phyloP scores from a whole-genome alignment of 2,797 vertebrate genomes.

The Chaunax sp. region DNA sequence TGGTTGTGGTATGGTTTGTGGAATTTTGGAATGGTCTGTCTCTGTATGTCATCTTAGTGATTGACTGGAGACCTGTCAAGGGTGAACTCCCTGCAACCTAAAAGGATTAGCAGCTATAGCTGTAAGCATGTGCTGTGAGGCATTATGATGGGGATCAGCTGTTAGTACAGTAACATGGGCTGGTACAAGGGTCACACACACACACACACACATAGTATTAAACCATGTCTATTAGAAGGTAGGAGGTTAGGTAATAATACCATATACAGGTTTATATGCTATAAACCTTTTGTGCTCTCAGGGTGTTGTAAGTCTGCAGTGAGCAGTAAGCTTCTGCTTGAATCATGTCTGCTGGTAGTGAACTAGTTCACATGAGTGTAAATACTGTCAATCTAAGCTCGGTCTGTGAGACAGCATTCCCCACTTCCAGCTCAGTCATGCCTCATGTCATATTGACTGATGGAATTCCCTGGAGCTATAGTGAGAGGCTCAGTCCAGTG shows the following conservation, averaged over 20 bases:
- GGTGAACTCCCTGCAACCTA: conserved; percentile 8
- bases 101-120: conserved; percentile 40
- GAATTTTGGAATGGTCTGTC: too few species aligned
- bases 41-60: conserved; percentile 11
- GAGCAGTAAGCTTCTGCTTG: conserved; percentile 41
- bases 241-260: conserved; percentile 14
- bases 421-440: conserved; percentile 78
- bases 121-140: conserved; percentile 64
- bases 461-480: conserved; percentile 77
- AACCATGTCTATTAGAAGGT: conserved; percentile 29
- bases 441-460: conserved; percentile 79
- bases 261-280: conserved; percentile 15
- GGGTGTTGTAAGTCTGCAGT: conserved; percentile 36
- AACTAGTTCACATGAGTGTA: conserved; percentile 67
- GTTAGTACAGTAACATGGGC: conserved; percentile 64
- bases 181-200: conserved; percentile 59
- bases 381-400: conserved; percentile 66
- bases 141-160: conserved; percentile 74
- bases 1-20: neutral
- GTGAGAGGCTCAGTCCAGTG: conserved; percentile 71
- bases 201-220: conserved; percentile 22
- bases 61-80: conserved; percentile 14
- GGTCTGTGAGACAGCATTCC: conserved; percentile 71
- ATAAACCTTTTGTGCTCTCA: conserved; percentile 41
- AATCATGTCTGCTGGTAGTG: conserved; percentile 57